A percentile compares a stretch with the other conserved stretches of the same genome.
Evolutionary conservation across 2,113 vertebrate genomes (phyloP).

Genomic region (Lontra canadensis): DNA sequence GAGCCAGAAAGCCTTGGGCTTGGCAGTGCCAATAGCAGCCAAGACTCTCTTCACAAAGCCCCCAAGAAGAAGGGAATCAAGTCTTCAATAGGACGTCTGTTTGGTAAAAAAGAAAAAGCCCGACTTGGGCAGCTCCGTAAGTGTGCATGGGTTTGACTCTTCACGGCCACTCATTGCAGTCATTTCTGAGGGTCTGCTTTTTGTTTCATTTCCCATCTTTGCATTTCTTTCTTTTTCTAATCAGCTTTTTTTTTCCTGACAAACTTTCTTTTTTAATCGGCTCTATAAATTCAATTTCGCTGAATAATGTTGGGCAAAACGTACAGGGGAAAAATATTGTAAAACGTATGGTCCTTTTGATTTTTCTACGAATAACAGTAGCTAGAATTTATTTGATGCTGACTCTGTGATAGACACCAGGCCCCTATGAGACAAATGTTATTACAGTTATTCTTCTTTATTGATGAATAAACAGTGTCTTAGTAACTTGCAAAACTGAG

Average conservation of each 20-base stretch:
- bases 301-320: not conserved
- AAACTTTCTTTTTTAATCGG: conserved; percentile 14
- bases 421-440: not conserved
- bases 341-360: not conserved
- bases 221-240: not conserved
- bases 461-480: not conserved
- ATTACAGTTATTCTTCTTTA: not conserved
- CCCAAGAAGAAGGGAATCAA: conserved; percentile 99
- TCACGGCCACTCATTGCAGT: conserved; percentile 36
- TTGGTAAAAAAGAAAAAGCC: conserved; percentile 99
- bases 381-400: not conserved
- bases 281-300: not conserved
- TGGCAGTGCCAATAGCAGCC: conserved; percentile 95
- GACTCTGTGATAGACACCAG: not conserved
- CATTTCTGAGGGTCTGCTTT: conserved; percentile 27
- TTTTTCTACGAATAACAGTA: not conserved
- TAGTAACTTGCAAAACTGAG: not conserved
- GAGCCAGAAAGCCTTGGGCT: conserved; percentile 94
- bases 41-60: conserved; percentile 98
- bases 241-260: not conserved
- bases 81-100: conserved; percentile 97
- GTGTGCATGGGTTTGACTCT: conserved; percentile 72
- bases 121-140: conserved; percentile 94
- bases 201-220: conserved; percentile 1
- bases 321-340: not conserved